Base-by-base conservation (phyloP, 2,888 invertebrate species). In the Platerodrilus igneus region DNA sequence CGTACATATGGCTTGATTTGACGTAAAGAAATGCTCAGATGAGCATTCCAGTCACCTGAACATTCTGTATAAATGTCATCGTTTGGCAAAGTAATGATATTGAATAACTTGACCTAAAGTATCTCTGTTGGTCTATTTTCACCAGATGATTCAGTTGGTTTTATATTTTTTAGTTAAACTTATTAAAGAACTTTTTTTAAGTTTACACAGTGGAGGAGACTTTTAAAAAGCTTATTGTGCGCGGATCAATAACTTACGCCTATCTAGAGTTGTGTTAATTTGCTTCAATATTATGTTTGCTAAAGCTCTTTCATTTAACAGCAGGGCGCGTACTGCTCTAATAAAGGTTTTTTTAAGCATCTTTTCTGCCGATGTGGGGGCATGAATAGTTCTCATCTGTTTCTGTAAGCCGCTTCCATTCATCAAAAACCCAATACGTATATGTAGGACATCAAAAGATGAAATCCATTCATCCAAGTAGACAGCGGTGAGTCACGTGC, bases 361-460 rank as follows among this genome's bases (percentile, higher is more conserved):
- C 14, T 25, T 23, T 11, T 25, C 3, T 10, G 14, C 11, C 4
- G 4, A 25, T 9, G 14, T 25, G 11, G 10, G 10, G 11, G 11
- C 10, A 10, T 25, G 14, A 25, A 25, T 25, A 10, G 25, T 25
- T 7, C 25, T 13, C 11, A 25, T 5, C 25, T 3, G 10, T 3
- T 25, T 8, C 11, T 25, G 25, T 9, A 25, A 7, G 11, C 25
- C 11, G 14, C 25, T 25, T 25, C 25, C 25, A 25, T 25, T 25
- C 25, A 25, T 25, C 8, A 25, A 14, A 25, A 13, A 25, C 11
- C 25, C 6, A 7, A 25, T 7, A 25, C 25, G 14, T 14, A 25
- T n/a, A 25, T 25, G 25, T 9, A 25, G 6, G 25, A 11, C 25
- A 25, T 25, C 14, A 25, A 25, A n/a, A 25, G 8, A 14, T 25